These are phyloP conservation scores for Sebastiscus albofasciatus DNA, from an alignment of 2,797 vertebrate genomes.

Conservation along the genomic window DNA sequence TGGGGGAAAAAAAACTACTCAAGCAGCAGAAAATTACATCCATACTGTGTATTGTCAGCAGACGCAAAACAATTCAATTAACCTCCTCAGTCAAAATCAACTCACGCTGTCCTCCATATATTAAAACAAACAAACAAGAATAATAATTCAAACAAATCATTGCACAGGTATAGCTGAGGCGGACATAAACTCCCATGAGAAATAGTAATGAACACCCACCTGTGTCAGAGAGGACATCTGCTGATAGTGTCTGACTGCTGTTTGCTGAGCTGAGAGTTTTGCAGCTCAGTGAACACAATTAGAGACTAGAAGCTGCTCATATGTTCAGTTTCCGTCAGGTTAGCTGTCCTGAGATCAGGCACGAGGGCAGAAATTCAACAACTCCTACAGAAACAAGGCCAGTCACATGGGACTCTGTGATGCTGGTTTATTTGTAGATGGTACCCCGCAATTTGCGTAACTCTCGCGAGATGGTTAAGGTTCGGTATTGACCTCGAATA, in stretches of 20 bases:
- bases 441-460: not conserved
- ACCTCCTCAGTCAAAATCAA: not conserved
- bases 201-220: conserved; percentile 40
- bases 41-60: not conserved
- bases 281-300: conserved; percentile 65
- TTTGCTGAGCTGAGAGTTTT: conserved; percentile 60
- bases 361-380: conserved; percentile 26
- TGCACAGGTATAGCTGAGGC: conserved; percentile 5
- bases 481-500: not conserved
- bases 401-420: conserved; percentile 5
- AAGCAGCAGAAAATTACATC: not conserved
- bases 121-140: not conserved
- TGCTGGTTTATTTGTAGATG: not conserved
- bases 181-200: conserved; percentile 20
- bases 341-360: conserved; percentile 46
- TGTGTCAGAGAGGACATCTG: conserved; percentile 47
- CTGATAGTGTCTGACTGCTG: conserved; percentile 46
- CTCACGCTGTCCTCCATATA: no score
- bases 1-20: not conserved
- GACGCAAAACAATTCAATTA: not conserved
- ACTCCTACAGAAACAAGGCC: conserved; percentile 11
- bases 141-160: not conserved
- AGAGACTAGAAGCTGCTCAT: conserved; percentile 30
- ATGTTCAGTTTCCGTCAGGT: conserved; percentile 56
- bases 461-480: not conserved